These are phyloP conservation scores for Sipunculus nudus DNA, from an alignment of 2,888 invertebrate species.

Conservation along the genomic window DNA sequence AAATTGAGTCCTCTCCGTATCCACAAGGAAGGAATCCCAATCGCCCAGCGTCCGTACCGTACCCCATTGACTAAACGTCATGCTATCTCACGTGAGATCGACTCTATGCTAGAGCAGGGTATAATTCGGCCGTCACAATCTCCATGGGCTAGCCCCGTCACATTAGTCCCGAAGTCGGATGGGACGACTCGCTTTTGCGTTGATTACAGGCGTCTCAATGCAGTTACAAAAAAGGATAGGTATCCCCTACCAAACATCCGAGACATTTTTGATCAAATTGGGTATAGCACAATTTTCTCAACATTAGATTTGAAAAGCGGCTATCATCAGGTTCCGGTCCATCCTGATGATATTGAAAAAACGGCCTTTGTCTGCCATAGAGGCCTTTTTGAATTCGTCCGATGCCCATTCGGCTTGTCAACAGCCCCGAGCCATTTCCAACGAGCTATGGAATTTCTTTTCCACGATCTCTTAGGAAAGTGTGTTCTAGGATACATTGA, in stretches of 20 bases:
- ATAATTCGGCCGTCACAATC: conserved; percentile 1
- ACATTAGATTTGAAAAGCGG: conserved; percentile 37
- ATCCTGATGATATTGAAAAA: conserved; percentile 12
- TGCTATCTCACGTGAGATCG: not conserved
- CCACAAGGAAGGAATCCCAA: not conserved
- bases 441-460: conserved; percentile 23
- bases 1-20: too few relatives aligned
- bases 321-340: conserved; percentile 37
- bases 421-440: conserved; percentile 22
- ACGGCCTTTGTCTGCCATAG: conserved; percentile 32
- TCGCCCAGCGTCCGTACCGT: conserved; percentile 9
- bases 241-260: conserved; percentile 20
- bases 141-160: conserved; percentile 16
- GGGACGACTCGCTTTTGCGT: conserved; percentile 10
- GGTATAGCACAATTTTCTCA: conserved; percentile 21
- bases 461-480: too few relatives aligned
- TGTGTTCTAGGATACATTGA: too few relatives aligned
- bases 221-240: not conserved
- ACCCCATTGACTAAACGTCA: conserved; percentile 3
- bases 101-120: conserved; percentile 11
- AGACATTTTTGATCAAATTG: conserved; percentile 27
- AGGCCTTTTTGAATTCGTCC: conserved; percentile 29
- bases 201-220: conserved; percentile 11
- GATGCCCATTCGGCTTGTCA: conserved; percentile 22
- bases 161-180: conserved; percentile 17